Conservation (phyloP, 2,888 invertebrate species). For the Dynastes hyllus region DNA sequence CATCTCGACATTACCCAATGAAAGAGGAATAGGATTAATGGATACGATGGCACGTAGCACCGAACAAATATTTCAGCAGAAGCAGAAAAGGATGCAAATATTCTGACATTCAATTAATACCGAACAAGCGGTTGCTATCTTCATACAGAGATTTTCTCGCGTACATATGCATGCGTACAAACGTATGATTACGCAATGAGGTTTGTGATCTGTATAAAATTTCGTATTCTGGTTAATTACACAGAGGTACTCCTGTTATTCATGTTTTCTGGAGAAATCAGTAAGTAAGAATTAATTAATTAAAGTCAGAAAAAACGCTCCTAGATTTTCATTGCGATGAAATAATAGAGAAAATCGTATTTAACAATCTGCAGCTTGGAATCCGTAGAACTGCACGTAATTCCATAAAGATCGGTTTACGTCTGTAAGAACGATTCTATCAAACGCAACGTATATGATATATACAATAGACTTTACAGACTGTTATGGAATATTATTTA, state of each 20-base stretch:
- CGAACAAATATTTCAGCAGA: constrained; percentile 6
- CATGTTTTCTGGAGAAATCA: no score
- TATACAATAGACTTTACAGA: no score
- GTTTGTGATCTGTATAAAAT: not conserved
- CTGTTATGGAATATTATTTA: no score
- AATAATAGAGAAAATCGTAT: not conserved
- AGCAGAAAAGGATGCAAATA: not conserved
- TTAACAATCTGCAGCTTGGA: not conserved
- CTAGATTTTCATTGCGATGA: not conserved
- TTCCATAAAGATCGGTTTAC: constrained; percentile 17
- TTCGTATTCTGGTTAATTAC: constrained; percentile 2
- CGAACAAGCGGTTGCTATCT: not conserved
- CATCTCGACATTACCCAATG: constrained; percentile 6
- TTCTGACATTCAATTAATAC: constrained; percentile 16
- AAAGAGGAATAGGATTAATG: constrained; percentile 7
- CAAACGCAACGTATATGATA: no score
- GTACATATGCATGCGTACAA: not conserved
- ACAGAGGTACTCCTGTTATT: no score
- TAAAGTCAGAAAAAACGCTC: no score
- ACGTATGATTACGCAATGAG: not conserved
- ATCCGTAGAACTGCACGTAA: not conserved
- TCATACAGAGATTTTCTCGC: not conserved
- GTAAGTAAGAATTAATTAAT: no score
- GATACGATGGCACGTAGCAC: constrained; percentile 14
- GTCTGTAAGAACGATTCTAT: not conserved